Conservation (phyloP, 2,888 invertebrate species). For the Drosophila neutralis region DNA sequence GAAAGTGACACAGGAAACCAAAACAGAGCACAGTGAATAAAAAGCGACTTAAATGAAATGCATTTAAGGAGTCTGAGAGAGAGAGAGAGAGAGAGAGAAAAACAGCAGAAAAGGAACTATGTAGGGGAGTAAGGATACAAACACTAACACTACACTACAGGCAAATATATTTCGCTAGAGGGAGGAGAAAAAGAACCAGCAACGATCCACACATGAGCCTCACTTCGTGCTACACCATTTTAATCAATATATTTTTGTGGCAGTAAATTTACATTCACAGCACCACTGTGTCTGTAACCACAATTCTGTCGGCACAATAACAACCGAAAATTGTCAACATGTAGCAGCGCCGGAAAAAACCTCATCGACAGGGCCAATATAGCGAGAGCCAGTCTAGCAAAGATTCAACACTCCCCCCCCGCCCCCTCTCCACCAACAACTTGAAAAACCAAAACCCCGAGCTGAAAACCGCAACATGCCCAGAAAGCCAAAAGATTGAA, state of each 20-base stretch:
- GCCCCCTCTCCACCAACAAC: background rate
- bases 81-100: background rate
- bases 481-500: constrained; percentile 25
- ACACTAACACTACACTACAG: too few species aligned
- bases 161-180: background rate
- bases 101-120: background rate
- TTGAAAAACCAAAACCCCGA: constrained; percentile 20
- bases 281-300: constrained; percentile 18
- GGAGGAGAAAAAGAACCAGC: background rate
- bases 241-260: constrained; percentile 10
- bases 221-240: background rate
- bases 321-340: constrained; percentile 30
- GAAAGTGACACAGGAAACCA: background rate
- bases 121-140: background rate
- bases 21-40: background rate
- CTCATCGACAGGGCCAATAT: constrained; percentile 51
- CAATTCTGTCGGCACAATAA: constrained; percentile 15
- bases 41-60: background rate
- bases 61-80: background rate
- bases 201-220: background rate
- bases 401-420: constrained; percentile 26
- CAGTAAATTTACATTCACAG: background rate
- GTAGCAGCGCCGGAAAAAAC: constrained; percentile 11
- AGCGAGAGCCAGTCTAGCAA: constrained; percentile 20
- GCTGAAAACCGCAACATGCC: constrained; percentile 31